A percentile compares a stretch with the other conserved stretches of the same genome.
phyloP scores from a whole-genome alignment of 2,113 vertebrate species.

The Pseudopipra pipra region DNA sequence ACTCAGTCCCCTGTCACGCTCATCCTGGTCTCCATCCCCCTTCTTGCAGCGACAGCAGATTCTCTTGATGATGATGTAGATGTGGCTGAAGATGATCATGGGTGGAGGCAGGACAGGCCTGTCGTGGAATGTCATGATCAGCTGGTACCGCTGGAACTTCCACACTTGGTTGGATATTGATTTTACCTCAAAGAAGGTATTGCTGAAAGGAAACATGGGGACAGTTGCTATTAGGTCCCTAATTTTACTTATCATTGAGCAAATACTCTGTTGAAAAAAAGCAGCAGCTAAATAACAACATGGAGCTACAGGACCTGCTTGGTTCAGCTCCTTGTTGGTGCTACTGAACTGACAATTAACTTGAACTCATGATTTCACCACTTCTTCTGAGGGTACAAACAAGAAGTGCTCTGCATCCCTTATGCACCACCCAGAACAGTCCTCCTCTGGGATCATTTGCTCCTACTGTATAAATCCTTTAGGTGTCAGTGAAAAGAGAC shows the following conservation, averaged over 20 bases:
- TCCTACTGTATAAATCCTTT: not conserved
- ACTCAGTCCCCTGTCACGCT: slow-evolving; percentile 94
- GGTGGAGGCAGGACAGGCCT: slow-evolving; percentile 94
- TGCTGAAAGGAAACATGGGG: slow-evolving; percentile 73
- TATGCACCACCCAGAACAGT: not conserved
- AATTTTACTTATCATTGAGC: not conserved
- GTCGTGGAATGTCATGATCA: slow-evolving; percentile 98
- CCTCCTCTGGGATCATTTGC: not conserved
- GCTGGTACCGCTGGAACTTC: slow-evolving; percentile 98
- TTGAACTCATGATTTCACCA: not conserved
- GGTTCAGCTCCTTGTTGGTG: not conserved
- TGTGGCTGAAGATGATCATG: slow-evolving; percentile 93
- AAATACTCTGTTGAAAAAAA: not conserved
- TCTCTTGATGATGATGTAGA: slow-evolving; percentile 86
- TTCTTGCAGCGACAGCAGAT: slow-evolving; percentile 82
- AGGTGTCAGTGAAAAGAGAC: not conserved
- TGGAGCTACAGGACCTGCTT: not conserved
- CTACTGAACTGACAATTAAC: not conserved
- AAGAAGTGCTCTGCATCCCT: not conserved
- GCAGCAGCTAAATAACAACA: not conserved
- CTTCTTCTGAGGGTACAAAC: not conserved
- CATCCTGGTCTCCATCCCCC: slow-evolving; percentile 87
- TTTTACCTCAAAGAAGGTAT: slow-evolving; percentile 98
- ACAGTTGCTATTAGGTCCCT: not conserved
- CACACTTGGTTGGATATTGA: slow-evolving; percentile 99